phyloP scores from a whole-genome alignment of 2,888 invertebrate species.

The Zaprionus obscuricornis region DNA sequence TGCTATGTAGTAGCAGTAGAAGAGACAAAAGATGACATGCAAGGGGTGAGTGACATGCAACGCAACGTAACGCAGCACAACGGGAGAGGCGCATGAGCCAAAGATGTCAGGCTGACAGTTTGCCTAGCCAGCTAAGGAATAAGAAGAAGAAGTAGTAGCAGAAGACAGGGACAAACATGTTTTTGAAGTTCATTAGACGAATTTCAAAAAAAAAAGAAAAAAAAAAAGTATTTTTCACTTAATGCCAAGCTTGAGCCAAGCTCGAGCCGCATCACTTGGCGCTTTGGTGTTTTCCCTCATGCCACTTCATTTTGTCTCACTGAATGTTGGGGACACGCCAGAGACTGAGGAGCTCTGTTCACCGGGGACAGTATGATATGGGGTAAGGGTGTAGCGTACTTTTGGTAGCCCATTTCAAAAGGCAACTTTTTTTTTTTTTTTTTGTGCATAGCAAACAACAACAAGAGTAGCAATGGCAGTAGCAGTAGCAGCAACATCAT shows the following conservation, averaged over 20 bases:
- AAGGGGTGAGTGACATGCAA: conserved; percentile 53
- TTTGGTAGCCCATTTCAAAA: conserved; percentile 63
- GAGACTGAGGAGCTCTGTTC: no score
- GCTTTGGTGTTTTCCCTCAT: conserved; percentile 41
- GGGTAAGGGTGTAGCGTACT: conserved; percentile 40
- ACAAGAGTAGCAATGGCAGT: conserved; percentile 36
- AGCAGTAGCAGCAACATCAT: conserved; percentile 13
- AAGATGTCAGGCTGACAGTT: conserved; percentile 49
- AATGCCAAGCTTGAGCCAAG: conserved; percentile 67
- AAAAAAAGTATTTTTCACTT: conserved; percentile 68
- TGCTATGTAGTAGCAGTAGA: no score
- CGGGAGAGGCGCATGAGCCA: conserved; percentile 12
- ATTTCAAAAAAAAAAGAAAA: conserved; percentile 65
- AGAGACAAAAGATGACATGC: conserved; percentile 81
- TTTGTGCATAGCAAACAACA: conserved; percentile 52
- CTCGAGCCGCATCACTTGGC: conserved; percentile 62
- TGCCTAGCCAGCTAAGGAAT: conserved; percentile 17
- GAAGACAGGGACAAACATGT: conserved; percentile 75
- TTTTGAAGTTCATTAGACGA: conserved; percentile 83
- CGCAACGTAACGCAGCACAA: no score
- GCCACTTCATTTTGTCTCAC: conserved; percentile 4
- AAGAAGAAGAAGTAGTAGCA: neutral
- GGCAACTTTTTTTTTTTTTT: no score
- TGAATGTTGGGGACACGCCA: no score
- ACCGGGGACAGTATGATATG: no score